Base-by-base conservation (phyloP, 1,140 invertebrate species). In the Diorhabda sublineata region DNA sequence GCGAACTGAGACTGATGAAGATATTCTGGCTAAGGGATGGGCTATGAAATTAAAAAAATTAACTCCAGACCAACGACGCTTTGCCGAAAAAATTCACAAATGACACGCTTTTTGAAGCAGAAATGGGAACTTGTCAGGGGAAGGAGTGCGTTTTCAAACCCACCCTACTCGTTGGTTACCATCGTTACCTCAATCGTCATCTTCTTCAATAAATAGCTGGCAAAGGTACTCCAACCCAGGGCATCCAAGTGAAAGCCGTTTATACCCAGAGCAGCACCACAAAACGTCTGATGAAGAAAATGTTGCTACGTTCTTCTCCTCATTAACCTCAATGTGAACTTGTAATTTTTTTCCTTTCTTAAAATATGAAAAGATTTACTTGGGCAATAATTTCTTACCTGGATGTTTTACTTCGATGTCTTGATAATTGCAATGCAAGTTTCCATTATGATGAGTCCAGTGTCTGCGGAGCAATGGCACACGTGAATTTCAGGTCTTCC, bases 391-490 rank as follows among this genome's bases (percentile, higher is more conserved):
- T 52, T 52, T 26, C 26, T 26, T 2, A 52, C 2, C 45, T 2
- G 45, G 8, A 52, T 52, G 45, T 52, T 52, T 42, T 47, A n/a
- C 42, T 67, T 67, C 66, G 61, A 61, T 52, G 60, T 45, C 58
- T 52, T 45, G 7, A 61, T 61, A 45, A 69, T 64, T 68, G 68
- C 68, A 8, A 45, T 44, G 42, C 68, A 69, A 64, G 61, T 69
- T 64, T 64, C 62, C 57, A 64, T 69, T 64, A 69, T 64, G 56
- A 59, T 64, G 52, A 44, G 9, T 63, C 11, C 61, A 70, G 43
- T 61, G 63, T 69, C 56, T 68, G 68, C 43, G 61, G 68, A 44
- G 56, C 61, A 44, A 69, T 65, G 26, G 26, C 26, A 26, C 26
- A 26, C 26, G 26, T 26, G 26, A 26, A 26, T 26, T 26, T 26